phyloP scores from a whole-genome alignment of 2,888 invertebrate species.

The Hylaea fasciaria region DNA sequence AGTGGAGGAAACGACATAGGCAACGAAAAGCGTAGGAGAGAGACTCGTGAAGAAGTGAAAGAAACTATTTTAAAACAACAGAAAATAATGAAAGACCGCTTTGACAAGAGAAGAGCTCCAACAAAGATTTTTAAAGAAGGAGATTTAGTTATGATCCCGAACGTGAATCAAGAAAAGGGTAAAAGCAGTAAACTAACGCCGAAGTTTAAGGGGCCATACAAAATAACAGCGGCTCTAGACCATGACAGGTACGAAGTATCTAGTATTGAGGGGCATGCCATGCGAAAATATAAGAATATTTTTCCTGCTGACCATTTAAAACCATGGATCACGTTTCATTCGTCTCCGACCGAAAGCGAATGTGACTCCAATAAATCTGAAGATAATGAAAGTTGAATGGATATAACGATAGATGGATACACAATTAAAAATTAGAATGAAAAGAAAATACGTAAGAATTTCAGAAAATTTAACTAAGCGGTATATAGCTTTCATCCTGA shows the following conservation, averaged over 20 bases:
- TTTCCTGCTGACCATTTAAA: slow-evolving; percentile 5
- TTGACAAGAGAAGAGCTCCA: neutral
- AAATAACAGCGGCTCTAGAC: neutral
- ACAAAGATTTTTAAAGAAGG: neutral
- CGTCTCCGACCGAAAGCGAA: slow-evolving; percentile 9
- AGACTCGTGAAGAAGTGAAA: neutral
- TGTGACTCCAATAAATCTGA: neutral
- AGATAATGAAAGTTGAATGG: neutral
- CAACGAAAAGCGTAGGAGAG: too few relatives aligned
- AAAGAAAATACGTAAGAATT: too few relatives aligned
- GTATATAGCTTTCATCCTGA: too few relatives aligned
- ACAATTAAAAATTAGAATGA: too few relatives aligned
- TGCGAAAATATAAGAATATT: slow-evolving; percentile 1
- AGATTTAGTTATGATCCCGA: slow-evolving; percentile 4
- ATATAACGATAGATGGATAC: too few relatives aligned
- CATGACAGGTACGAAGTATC: slow-evolving; percentile 14
- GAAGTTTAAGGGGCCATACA: slow-evolving; percentile 2
- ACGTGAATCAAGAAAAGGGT: slow-evolving; percentile 1
- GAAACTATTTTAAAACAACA: neutral
- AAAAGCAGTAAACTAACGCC: slow-evolving; percentile 8
- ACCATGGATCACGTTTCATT: slow-evolving; percentile 6
- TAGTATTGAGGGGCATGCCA: neutral
- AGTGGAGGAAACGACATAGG: too few relatives aligned
- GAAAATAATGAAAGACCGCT: neutral
- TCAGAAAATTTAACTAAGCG: too few relatives aligned